Base-by-base conservation (phyloP, 2,888 invertebrate species). In the Parascotia fuliginaria region DNA sequence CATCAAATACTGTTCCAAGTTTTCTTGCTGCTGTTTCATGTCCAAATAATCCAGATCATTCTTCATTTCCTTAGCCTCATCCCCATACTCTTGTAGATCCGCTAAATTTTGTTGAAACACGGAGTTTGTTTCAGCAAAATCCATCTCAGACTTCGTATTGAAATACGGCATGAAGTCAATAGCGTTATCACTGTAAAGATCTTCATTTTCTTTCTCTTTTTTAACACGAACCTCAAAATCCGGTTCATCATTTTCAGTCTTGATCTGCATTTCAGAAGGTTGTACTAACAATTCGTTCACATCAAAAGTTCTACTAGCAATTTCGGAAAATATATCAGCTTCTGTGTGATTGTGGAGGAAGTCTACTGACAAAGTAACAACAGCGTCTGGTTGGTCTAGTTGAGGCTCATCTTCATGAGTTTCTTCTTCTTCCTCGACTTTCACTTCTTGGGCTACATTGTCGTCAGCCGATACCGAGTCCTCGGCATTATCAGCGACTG, bases 21-120 rank as follows among this genome's bases (percentile, higher is more conserved):
- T 81, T 29, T 87, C 84, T 12, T 84, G 84, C 39, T 88, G 86
- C 14, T 87, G 84, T 40, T 91, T 92, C 0, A 83, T 78, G 40
- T 91, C 93, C 54, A 82, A 63, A 58, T 64, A 89, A 57, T 83
- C 93, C 60, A 91, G 76, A 70, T 85, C 91, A 68, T 63, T 89
- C 60, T 80, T 80, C 19, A 91, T 58, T 19, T 85, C 86, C 42
- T 88, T 89, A 0, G 83, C 76, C 16, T 88, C 89, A 19, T 86
- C 81, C 2, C 83, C 91, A 57, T 93, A 94, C 56, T 94, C 94
- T 53, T 88, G 86, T 9, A 94, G 72, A 75, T 94, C 94, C 0
- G 94, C 93, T 55, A 94, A 67, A 61, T 94, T 94, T 60, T 94
- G 94, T 37, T 93, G 92, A 66, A 89, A 88, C 0, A 94, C 92